Base-by-base conservation (phyloP, 2,888 invertebrate genomes). In the Caenorhabditis wallacei region DNA sequence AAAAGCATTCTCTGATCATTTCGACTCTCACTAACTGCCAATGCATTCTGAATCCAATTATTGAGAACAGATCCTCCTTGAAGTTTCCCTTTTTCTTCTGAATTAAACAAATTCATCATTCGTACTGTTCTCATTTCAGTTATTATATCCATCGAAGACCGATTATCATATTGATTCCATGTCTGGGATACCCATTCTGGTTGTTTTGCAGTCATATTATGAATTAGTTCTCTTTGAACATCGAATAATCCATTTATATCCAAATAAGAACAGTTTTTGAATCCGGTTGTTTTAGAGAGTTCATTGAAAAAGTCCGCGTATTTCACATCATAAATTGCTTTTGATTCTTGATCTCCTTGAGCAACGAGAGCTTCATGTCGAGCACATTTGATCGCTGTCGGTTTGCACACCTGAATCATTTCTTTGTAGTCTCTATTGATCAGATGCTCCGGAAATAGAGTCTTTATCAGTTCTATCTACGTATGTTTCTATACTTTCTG, bases 1-100 rank as follows among this genome's bases (percentile, higher is more conserved):
- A 89, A 63, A 1, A 88, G 63, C 87, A 90, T 89, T 66, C 85
- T 87, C 7, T 66, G 63, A 22, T 82, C 72, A 20, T 82, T 79
- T 20, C 66, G 63, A 5, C 80, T 85, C 30, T 82, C 69, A 2
- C 69, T 75, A 11, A 87, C 87, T 22, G 70, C 80, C 16, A 84
- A 26, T 1, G 89, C 89, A 69, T 88, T 82, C 13, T 81, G 68
- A 43, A 90, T 69, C 82, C 82, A 90, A 43, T 82, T 84, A 24
- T 88, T 84, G 13, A 90, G 78, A 16, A 90, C 71, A 20, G 82
- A 84, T 1, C 90, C 90, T 16, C 88, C 90, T 43, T 63, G 56
- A 30, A 83, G 59, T 30, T 53, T 63, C 22, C 66, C 68, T 48
- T 83, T 79, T 22, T 80, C 76, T 18, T 75, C 80, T 3, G 84